These are phyloP conservation scores for Eulemur rubriventer DNA, from an alignment of 2,797 vertebrate species.

Conservation along the genomic window DNA sequence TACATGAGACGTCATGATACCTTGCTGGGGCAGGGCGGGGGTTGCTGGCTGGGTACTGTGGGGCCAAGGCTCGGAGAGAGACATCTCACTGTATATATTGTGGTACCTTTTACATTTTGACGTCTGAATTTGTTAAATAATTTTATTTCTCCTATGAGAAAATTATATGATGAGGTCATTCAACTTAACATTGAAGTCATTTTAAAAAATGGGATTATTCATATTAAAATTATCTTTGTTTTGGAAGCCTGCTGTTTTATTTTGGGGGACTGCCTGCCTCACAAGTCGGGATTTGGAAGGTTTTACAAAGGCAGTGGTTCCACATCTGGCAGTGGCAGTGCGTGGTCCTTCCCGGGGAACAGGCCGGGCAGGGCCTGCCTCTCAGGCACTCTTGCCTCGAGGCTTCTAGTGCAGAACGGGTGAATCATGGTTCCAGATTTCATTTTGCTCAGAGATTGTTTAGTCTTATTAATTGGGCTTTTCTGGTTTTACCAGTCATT, in stretches of 20 bases:
- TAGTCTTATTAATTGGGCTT: neutral
- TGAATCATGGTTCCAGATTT: neutral
- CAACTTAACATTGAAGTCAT: neutral
- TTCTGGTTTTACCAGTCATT: neutral
- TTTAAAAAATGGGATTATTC: neutral
- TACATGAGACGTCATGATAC: accelerated
- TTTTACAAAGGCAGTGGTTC: neutral
- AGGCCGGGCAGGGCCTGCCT: neutral
- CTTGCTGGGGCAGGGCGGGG: neutral
- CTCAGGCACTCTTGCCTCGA: neutral
- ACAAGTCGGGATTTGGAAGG: neutral
- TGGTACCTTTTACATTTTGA: neutral
- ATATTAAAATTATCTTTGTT: neutral
- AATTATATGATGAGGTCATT: neutral
- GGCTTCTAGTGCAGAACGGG: neutral
- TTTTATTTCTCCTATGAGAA: neutral
- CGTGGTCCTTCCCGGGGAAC: neutral
- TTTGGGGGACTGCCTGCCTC: neutral
- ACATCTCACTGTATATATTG: neutral
- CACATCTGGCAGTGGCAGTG: neutral
- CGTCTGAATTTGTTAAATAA: neutral
- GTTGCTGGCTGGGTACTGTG: neutral
- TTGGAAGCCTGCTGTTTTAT: neutral
- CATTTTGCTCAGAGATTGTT: neutral
- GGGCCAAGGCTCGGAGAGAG: neutral